Evolutionary conservation across 1,140 invertebrate species (phyloP).

Genomic region (Brachionus plicatilis): DNA sequence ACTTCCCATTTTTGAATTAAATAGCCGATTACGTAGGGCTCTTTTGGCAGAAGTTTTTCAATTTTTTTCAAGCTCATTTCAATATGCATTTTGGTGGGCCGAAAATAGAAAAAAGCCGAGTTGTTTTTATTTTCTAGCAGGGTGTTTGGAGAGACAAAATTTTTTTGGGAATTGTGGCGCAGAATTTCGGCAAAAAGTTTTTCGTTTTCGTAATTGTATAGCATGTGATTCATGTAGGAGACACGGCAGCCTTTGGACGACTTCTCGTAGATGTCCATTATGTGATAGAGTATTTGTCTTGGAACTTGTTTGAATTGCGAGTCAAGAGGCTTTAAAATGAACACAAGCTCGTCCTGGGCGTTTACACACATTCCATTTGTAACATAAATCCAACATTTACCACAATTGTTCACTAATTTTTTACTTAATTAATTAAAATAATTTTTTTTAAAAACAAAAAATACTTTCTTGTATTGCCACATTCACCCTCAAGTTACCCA

Average conservation of each 20-base stretch:
- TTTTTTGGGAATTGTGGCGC: neutral
- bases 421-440: constrained; percentile 41
- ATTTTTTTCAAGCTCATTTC: constrained; percentile 67
- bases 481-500: neutral
- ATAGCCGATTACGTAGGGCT: constrained; percentile 73
- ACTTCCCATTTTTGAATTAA: constrained; percentile 78
- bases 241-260: constrained; percentile 13
- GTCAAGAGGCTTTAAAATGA: constrained; percentile 60
- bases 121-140: constrained; percentile 74
- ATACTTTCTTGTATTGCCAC: constrained; percentile 24
- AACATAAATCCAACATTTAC: constrained; percentile 76
- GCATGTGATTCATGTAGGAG: constrained; percentile 13
- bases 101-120: constrained; percentile 75
- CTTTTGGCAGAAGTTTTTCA: constrained; percentile 61
- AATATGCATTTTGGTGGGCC: constrained; percentile 64
- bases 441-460: neutral
- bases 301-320: neutral
- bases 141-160: constrained; percentile 55
- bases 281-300: neutral
- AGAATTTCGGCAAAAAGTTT: neutral
- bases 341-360: constrained; percentile 77
- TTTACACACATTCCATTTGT: constrained; percentile 72
- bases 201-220: neutral
- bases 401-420: constrained; percentile 71
- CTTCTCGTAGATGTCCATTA: constrained; percentile 26